Conservation (phyloP, 1,140 invertebrate species). For the Apocrypta bakeri region DNA sequence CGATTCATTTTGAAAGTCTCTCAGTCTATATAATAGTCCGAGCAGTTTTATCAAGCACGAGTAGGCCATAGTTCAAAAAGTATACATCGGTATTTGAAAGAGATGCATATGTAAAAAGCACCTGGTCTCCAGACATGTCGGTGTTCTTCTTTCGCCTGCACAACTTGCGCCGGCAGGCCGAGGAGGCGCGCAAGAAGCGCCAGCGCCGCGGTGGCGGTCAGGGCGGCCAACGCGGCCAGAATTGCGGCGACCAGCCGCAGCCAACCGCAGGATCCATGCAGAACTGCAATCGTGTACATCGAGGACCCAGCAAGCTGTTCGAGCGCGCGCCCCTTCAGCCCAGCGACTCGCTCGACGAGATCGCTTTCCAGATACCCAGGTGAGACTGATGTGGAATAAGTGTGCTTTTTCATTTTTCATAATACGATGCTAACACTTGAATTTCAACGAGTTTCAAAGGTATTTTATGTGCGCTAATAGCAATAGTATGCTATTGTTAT, state of each 20-base stretch:
- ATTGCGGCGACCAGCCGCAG: slow-evolving; percentile 70
- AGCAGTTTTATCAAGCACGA: too few species aligned
- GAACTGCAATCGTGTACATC: slow-evolving; percentile 66
- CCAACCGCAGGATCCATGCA: slow-evolving; percentile 72
- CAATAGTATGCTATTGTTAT: too few species aligned
- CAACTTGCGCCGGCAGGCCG: slow-evolving; percentile 89
- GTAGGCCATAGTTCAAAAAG: too few species aligned
- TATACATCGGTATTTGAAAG: too few species aligned
- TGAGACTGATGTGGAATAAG: slow-evolving; percentile 67
- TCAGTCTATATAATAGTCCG: too few species aligned
- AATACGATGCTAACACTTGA: too few species aligned
- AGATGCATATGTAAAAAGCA: not conserved
- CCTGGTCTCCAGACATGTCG: slow-evolving; percentile 81
- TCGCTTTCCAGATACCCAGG: slow-evolving; percentile 94
- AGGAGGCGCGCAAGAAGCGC: slow-evolving; percentile 78
- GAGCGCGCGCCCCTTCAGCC: slow-evolving; percentile 88
- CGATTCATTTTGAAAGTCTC: too few species aligned
- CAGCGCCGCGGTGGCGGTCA: slow-evolving; percentile 73
- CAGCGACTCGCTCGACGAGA: slow-evolving; percentile 91
- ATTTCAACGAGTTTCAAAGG: too few species aligned
- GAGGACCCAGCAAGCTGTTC: slow-evolving; percentile 84
- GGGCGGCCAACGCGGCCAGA: slow-evolving; percentile 66
- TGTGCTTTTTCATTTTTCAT: too few species aligned
- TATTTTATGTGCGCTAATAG: too few species aligned
- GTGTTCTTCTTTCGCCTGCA: slow-evolving; percentile 95